Evolutionary conservation across 2,888 invertebrate species (phyloP), one percentile per base, ranked within the genome.

Genomic region (Andrena haemorrhoa): DNA sequence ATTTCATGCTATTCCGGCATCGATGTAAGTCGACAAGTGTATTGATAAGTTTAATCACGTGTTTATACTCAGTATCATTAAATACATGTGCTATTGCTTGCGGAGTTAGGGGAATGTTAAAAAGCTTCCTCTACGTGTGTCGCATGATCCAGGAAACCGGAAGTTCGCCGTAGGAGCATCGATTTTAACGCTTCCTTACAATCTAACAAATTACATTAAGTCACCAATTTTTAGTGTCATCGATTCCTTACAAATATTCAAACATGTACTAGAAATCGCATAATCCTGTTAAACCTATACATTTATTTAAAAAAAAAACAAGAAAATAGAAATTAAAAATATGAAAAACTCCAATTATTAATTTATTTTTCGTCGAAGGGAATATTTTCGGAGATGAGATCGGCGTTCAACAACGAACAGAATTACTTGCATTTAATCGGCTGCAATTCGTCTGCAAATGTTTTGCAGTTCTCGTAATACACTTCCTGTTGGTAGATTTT

Each of bases 41-140:
- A n/a, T 56, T 63, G 26, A 20, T 16, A 74, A 80, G 60, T 76
- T 68, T 76, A 16, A 49, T 84, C 84, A 84, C 84, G 84, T 77
- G 20, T 64, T 75, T 29, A 35, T 23, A 26, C 49, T 26, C 33
- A 66, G 4, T 31, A 69, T 33, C 68, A 69, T 65, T 51, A 77
- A 64, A 64, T 65, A 63, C 35, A 69, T 20, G 35, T 58, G 66
- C 51, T 51, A 51, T 20, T 51, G 20, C 70, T 68, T 72, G 72
- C 56, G 41, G 51, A 65, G 47, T 61, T 63, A 64, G 31, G 56
- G 6, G 84, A 84, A 84, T 84, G 64, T 76, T 76, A 83, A 84
- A 56, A 56, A 84, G 77, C 60, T 77, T 81, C 65, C 64, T 64
- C 49, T 77, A 65, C 53, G 56, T 72, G 71, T 60, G n/a, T 75